Evolutionary conservation across 2,888 invertebrate species (phyloP).

Genomic region (Drosophila anomalipes): DNA sequence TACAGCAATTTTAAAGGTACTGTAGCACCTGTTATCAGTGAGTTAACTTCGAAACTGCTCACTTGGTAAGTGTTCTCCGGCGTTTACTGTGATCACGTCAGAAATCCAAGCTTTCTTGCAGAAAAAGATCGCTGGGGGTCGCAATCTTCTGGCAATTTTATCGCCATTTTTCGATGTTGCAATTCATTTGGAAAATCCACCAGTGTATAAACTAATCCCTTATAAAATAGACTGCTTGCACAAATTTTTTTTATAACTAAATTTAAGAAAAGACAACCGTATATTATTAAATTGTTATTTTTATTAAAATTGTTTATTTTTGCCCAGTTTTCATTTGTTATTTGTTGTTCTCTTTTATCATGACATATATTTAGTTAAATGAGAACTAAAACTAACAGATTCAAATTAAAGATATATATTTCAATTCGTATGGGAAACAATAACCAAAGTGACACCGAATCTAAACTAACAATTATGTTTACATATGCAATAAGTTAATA

Average conservation of each 20-base stretch:
- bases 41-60: neutral
- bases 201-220: neutral
- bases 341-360: constrained; percentile 23
- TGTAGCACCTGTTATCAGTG: neutral
- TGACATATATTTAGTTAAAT: constrained; percentile 20
- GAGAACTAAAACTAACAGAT: constrained; percentile 13
- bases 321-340: constrained; percentile 32
- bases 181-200: neutral
- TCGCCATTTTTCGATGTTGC: neutral
- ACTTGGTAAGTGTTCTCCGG: neutral
- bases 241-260: neutral
- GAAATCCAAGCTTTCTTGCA: neutral
- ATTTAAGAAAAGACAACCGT: constrained; percentile 9
- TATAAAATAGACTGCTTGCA: neutral
- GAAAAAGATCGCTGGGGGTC: neutral
- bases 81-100: neutral
- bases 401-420: constrained; percentile 3
- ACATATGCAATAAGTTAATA: constrained; percentile 3
- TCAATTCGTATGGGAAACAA: constrained; percentile 14
- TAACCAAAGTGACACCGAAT: constrained; percentile 39
- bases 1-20: too few species aligned
- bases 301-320: constrained; percentile 67
- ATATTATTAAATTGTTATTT: constrained; percentile 61
- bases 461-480: constrained; percentile 42
- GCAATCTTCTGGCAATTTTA: neutral